Conservation (phyloP, 2,113 vertebrate species). For the Poecilia latipinna region DNA sequence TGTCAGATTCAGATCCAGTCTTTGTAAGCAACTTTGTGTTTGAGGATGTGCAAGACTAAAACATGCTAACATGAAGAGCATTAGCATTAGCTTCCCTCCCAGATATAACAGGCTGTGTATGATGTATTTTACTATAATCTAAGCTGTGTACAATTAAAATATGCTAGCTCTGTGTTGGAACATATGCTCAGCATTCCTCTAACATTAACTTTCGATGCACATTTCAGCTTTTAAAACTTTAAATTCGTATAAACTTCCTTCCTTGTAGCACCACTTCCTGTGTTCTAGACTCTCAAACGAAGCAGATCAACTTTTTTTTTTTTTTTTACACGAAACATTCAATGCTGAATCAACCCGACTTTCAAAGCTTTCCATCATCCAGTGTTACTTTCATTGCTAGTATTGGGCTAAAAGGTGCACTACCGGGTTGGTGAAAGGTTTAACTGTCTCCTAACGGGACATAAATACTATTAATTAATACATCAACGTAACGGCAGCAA, state of each 20-base stretch:
- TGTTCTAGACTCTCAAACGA: conserved; percentile 49
- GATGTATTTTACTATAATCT: neutral
- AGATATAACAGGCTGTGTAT: neutral
- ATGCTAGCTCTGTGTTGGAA: neutral
- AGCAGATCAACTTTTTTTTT: conserved; percentile 25
- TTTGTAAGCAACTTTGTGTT: neutral
- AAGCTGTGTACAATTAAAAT: neutral
- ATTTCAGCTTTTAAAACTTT: neutral
- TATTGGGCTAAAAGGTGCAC: neutral
- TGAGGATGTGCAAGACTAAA: neutral
- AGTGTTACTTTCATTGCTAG: neutral
- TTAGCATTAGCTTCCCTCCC: neutral
- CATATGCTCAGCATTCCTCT: neutral
- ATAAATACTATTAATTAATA: neutral
- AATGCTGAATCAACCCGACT: conserved; percentile 1
- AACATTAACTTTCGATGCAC: neutral
- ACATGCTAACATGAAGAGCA: neutral
- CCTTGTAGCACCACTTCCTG: conserved; percentile 75
- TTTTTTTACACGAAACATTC: neutral
- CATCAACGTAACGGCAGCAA: conserved; percentile 3
- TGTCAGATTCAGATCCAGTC: neutral
- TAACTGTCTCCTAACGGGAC: neutral
- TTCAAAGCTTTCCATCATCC: neutral
- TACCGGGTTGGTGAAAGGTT: neutral
- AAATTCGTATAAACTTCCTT: conserved; percentile 45